Evolutionary conservation across 2,113 vertebrate species (phyloP), one percentile per base, ranked within the genome.

Genomic region (Hippocampus abdominalis): DNA sequence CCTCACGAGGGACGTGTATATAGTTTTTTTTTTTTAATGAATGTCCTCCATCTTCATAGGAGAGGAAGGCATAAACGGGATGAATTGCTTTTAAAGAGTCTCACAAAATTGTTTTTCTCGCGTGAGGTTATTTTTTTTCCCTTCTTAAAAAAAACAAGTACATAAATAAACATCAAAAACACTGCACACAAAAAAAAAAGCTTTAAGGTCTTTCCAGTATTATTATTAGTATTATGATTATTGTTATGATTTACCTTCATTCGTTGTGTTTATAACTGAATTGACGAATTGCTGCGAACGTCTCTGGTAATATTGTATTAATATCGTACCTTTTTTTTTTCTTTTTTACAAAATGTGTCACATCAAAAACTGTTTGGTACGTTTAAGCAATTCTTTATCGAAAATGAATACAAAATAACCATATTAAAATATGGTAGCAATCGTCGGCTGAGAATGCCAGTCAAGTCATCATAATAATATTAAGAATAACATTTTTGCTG

Each of bases 11-110:
- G 32, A 36, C 32, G 42, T 65, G 11, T 62, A 29, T 40, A 25
- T 67, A 8, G 42, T 66, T 16, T 63, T 20, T 44, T 20, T 44
- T 71, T 67, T 51, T 70, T 7, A 27, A 20, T 53, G 21, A 16
- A 54, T 56, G 51, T 73, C 36, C 59, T 92, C 63, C 63, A 64
- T 64, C 87, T 93, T 93, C 89, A 86, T 92, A 93, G 92, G 92
- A 95, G 95, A 94, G 92, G 94, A 95, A 95, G 95, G 94, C 94
- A 93, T 54, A 48, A 90, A 63, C 89, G 94, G 93, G 92, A 94
- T 94, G 92, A 81, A 81, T 64, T 79, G 92, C 92, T 94, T 70
- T 93, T 92, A 93, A 36, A 36, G 93, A 90, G 85, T 92, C 94
- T 94, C 94, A 93, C 44, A 65, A 23, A 44, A 63, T 63, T 8